A percentile compares a stretch with the other conserved stretches of the same genome.
Conservation (phyloP, 1,140 invertebrate species). For the Conus betulinus region DNA sequence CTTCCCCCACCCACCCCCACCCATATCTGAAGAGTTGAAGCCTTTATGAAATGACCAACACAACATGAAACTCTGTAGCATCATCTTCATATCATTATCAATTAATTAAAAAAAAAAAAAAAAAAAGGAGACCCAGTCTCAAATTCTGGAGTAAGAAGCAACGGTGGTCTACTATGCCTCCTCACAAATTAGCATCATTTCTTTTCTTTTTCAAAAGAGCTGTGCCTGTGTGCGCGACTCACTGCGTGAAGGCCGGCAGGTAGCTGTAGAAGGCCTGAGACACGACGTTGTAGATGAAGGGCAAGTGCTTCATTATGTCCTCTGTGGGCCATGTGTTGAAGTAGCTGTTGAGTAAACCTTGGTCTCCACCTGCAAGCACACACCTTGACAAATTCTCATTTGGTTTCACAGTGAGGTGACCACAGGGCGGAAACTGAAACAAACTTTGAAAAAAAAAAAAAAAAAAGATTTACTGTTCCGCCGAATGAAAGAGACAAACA, state of each 20-base stretch:
- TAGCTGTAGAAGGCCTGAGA: conserved; percentile 97
- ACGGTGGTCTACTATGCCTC: too few relatives aligned
- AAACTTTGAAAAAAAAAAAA: neutral
- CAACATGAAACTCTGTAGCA: too few relatives aligned
- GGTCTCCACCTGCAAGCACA: conserved; percentile 79
- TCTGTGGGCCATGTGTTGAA: conserved; percentile 94
- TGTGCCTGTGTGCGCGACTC: conserved; percentile 40
- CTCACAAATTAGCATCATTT: too few relatives aligned
- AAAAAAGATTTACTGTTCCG: neutral
- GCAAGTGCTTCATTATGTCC: conserved; percentile 94
- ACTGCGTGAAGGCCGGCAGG: conserved; percentile 98
- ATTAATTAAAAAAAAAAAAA: too few relatives aligned
- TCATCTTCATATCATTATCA: too few relatives aligned
- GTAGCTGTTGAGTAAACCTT: conserved; percentile 95
- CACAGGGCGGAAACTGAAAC: neutral
- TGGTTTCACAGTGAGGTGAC: neutral
- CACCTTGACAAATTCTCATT: neutral
- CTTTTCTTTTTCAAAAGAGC: too few relatives aligned
- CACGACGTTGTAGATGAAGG: conserved; percentile 98
- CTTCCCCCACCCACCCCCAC: too few relatives aligned
- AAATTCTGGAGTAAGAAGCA: too few relatives aligned
- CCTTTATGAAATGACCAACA: too few relatives aligned
- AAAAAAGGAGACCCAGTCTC: too few relatives aligned
- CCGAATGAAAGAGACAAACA: too few relatives aligned
- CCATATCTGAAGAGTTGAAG: too few relatives aligned